phyloP scores from a whole-genome alignment of 2,113 vertebrate genomes.

The Plestiodon gilberti region DNA sequence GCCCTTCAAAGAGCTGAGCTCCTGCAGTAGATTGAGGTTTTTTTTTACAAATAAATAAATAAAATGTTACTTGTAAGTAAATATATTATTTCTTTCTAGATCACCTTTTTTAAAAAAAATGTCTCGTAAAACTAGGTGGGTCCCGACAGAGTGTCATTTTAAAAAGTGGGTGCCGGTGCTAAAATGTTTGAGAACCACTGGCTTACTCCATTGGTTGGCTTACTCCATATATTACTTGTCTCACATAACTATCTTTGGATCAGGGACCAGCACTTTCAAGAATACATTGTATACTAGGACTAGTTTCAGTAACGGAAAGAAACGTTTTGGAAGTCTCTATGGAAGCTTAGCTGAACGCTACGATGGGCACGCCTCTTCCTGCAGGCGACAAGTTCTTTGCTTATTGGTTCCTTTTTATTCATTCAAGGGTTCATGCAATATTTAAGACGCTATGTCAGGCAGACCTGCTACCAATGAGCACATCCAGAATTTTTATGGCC shows the following conservation, averaged over 20 bases:
- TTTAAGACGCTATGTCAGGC: neutral
- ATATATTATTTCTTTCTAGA: too few species aligned
- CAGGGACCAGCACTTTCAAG: neutral
- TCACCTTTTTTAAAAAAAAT: too few species aligned
- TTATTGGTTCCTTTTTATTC: neutral
- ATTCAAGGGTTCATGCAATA: neutral
- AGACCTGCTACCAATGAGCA: neutral
- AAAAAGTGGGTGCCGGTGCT: too few species aligned
- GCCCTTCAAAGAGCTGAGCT: too few species aligned
- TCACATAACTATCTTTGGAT: neutral
- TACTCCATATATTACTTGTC: neutral
- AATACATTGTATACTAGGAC: neutral
- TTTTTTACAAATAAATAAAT: too few species aligned
- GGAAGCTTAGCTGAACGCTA: neutral
- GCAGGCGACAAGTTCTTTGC: neutral
- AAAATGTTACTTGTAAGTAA: too few species aligned
- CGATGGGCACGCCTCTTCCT: neutral
- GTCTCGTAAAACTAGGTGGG: too few species aligned
- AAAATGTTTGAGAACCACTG: too few species aligned
- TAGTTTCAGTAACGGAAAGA: neutral
- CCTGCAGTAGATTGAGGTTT: too few species aligned
- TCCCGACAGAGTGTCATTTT: too few species aligned
- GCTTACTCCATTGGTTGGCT: too few species aligned
- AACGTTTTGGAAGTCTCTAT: neutral
- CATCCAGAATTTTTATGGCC: neutral